A percentile compares a stretch with the other conserved stretches of the same genome.
phyloP scores from a whole-genome alignment of 2,113 vertebrate genomes.

The Trematomus loennbergii region DNA sequence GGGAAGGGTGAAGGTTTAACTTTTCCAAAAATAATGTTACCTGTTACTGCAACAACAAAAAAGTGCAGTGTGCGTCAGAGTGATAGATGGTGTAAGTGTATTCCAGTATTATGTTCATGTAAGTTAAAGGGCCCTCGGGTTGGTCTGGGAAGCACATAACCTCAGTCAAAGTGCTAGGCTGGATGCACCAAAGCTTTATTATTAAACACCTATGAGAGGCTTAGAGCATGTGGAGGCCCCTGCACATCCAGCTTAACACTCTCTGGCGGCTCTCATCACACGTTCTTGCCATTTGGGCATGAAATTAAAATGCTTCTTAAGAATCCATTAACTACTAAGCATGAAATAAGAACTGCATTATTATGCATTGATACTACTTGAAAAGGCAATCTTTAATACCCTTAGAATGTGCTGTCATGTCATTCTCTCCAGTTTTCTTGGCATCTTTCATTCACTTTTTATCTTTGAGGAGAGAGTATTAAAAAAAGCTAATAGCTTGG shows the following conservation, averaged over 20 bases:
- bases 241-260: conserved; percentile 67
- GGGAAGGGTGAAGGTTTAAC: conserved; percentile 38
- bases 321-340: conserved; percentile 50
- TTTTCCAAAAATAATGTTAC: conserved; percentile 57
- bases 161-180: conserved; percentile 70
- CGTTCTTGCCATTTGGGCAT: conserved; percentile 73
- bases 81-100: conserved; percentile 78
- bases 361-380: conserved; percentile 28
- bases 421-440: conserved; percentile 34
- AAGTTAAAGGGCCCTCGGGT: conserved; percentile 79
- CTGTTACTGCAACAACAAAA: conserved; percentile 45
- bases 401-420: conserved; percentile 55
- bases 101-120: conserved; percentile 82
- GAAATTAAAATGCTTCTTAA: conserved; percentile 72
- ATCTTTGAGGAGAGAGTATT: conserved; percentile 60
- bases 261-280: conserved; percentile 65
- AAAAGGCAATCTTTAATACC: conserved; percentile 44
- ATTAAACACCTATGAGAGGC: conserved; percentile 84
- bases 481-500: conserved; percentile 72
- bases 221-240: conserved; percentile 56
- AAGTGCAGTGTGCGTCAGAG: conserved; percentile 55
- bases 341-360: conserved; percentile 43
- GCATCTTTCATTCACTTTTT: conserved; percentile 48
- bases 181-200: conserved; percentile 81
- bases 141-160: conserved; percentile 80